Base-by-base conservation (phyloP, 92 coral and sea anemone species). In the Metridium senile region DNA sequence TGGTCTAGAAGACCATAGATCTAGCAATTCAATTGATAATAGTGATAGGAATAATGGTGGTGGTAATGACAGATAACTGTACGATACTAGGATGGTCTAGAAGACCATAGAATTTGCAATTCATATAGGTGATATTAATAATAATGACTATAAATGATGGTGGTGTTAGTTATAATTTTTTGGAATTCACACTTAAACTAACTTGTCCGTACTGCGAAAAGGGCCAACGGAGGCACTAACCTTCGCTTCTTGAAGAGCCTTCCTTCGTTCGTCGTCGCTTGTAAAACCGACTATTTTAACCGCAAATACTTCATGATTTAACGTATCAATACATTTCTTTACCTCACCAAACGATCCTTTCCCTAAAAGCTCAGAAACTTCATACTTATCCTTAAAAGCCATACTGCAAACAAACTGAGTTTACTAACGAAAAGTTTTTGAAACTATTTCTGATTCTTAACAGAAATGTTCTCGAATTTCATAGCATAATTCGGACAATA, bases 311-410 rank as follows among this genome's bases (percentile, higher is more conserved):
- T 93, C 93, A 7, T 81, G 76, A 16, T 91, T 93, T 72, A 72
- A 69, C 2, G 62, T 87, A 70, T 85, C 69, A 11, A 93, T 76
- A 65, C 98, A 93, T 58, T 88, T 91, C 70, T 87, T 88, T 18
- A 93, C 98, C 57, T 91, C 92, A 21, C 97, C 98, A 79, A 91
- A 93, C 2, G 97, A 75, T 3, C 98, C 98, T 68, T 87, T 91
- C 0, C 97, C 98, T 9, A 93, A 57, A 20, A 91, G 86, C 53
- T 89, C 93, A 75, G 85, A 80, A 13, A 93, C 75, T 21, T 93
- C 97, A 71, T 85, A 93, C 56, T 80, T 81, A 68, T 88, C 97
- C 66, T 88, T 93, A 73, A 88, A 88, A 9, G 72, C 77, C 85
- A 78, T 80, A 27, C n/a, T 28, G 26, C 25, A 21, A 54, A 74